Conservation (phyloP, 2,888 invertebrate genomes). For the Tuberolachnus salignus region DNA sequence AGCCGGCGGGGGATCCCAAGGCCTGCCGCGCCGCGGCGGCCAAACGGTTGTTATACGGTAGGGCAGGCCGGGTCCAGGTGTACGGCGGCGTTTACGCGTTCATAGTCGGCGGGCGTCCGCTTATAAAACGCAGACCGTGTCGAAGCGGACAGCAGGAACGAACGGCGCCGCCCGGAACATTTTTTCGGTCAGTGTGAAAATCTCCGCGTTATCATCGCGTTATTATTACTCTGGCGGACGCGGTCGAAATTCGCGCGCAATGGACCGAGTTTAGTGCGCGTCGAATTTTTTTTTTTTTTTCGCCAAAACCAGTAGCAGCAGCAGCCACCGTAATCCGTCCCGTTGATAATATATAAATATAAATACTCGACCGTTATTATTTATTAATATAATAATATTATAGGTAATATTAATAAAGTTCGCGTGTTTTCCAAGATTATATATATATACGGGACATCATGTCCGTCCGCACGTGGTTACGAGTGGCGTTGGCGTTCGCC, state of each 20-base stretch:
- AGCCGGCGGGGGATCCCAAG: conserved; percentile 17
- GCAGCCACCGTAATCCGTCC: not conserved
- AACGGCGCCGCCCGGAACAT: not conserved
- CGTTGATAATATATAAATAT: not conserved
- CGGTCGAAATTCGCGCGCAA: conserved; percentile 27
- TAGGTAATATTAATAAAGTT: no score
- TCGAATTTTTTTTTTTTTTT: conserved; percentile 27
- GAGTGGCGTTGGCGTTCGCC: conserved; percentile 28
- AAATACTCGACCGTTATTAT: not conserved
- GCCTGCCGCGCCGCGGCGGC: not conserved
- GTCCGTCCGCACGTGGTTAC: conserved; percentile 10
- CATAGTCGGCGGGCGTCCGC: not conserved
- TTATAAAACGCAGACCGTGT: conserved; percentile 18
- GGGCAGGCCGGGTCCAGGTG: not conserved
- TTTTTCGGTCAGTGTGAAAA: conserved; percentile 10
- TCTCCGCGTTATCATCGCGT: not conserved
- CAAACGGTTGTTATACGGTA: not conserved
- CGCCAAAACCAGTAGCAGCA: not conserved
- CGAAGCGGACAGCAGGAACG: conserved; percentile 19
- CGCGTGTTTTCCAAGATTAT: no score
- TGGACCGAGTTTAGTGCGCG: conserved; percentile 53
- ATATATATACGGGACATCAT: no score
- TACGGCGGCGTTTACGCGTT: not conserved
- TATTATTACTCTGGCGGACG: not conserved
- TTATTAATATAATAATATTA: no score